Evolutionary conservation across 2,888 invertebrate species (phyloP).

Genomic region (Agrochola lota): DNA sequence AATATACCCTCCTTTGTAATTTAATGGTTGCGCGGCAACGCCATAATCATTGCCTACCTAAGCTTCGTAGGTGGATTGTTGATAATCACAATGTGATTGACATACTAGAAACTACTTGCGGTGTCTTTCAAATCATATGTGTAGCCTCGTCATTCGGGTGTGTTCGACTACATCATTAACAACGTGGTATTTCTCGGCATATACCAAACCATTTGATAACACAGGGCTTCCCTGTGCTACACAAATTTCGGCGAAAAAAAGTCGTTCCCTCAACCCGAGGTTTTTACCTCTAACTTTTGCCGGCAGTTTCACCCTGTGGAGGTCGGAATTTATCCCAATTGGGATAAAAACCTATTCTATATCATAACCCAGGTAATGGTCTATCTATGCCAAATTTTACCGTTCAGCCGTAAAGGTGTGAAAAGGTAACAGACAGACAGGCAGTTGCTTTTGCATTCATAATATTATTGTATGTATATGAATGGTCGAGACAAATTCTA

Average conservation of each 20-base stretch:
- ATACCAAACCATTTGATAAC: not conserved
- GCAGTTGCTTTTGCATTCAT: not conserved
- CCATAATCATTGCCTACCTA: conserved; percentile 20
- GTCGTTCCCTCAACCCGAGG: not conserved
- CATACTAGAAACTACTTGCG: not conserved
- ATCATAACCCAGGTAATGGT: not conserved
- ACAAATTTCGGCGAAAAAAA: too few relatives aligned
- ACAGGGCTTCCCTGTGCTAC: not conserved
- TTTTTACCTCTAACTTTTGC: not conserved
- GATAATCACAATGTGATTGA: conserved; percentile 20
- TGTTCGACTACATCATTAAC: not conserved
- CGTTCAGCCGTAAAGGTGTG: not conserved
- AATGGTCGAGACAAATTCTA: not conserved
- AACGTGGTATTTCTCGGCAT: not conserved
- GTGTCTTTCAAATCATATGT: conserved; percentile 5
- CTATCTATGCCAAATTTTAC: not conserved
- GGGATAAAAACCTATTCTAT: not conserved
- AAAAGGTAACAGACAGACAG: not conserved
- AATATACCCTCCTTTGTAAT: conserved; percentile 9
- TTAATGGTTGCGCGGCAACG: conserved; percentile 2
- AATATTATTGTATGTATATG: not conserved
- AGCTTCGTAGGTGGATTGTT: conserved; percentile 17
- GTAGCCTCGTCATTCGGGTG: not conserved
- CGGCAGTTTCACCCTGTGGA: not conserved
- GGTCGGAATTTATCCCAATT: not conserved